Conservation (phyloP, 2,113 vertebrate species). For the Colinus virginianus region DNA sequence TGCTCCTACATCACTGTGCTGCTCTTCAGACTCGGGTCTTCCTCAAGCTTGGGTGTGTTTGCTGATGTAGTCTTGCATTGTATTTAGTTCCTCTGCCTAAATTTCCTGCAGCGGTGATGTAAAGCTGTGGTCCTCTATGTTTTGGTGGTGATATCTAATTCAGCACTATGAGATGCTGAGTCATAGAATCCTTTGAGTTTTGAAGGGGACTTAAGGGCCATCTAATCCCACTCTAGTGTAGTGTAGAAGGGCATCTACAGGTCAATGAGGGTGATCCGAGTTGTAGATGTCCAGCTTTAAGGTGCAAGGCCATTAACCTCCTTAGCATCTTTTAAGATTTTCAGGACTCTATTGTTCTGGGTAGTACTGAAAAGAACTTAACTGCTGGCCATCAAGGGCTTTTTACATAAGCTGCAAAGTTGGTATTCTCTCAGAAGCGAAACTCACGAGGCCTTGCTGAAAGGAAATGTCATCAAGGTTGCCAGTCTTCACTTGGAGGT, state of each 20-base stretch:
- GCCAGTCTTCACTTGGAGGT: not conserved
- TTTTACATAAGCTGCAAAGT: not conserved
- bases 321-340: not conserved
- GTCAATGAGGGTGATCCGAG: too few species aligned
- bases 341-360: not conserved
- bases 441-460: not conserved
- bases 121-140: not conserved
- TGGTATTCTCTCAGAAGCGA: too few species aligned
- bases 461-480: not conserved
- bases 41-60: not conserved
- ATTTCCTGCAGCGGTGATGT: not conserved
- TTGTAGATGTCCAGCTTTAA: too few species aligned
- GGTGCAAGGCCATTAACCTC: accelerated
- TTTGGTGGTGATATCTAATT: not conserved
- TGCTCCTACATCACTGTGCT: not conserved
- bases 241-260: too few species aligned
- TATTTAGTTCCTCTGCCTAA: not conserved
- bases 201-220: too few species aligned
- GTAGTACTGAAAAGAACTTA: not conserved
- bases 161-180: not conserved
- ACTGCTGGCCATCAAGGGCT: accelerated
- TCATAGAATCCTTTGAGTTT: too few species aligned
- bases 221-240: too few species aligned
- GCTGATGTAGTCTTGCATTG: not conserved
- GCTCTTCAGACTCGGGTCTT: not conserved